phyloP scores from a whole-genome alignment of 2,888 invertebrate species.

The Scaeva pyrastri region DNA sequence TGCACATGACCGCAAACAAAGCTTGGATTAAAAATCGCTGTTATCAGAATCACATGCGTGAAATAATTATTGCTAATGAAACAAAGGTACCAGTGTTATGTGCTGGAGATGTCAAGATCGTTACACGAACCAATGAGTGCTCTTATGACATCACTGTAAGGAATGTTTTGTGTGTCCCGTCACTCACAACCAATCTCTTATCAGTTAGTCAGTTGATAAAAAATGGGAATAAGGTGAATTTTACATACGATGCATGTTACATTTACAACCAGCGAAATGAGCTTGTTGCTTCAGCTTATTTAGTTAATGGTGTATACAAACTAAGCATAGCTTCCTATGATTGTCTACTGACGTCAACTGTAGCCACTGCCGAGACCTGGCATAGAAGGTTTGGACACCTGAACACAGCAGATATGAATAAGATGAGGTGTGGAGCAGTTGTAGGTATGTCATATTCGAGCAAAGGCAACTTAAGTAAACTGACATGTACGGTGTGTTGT shows the following conservation, averaged over 20 bases:
- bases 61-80: slow-evolving; percentile 42
- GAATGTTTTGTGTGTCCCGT: slow-evolving; percentile 36
- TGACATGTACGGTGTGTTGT: slow-evolving; percentile 40
- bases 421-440: slow-evolving; percentile 31
- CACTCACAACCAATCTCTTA: slow-evolving; percentile 43
- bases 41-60: slow-evolving; percentile 62
- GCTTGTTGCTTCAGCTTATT: slow-evolving; percentile 29
- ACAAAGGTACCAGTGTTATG: slow-evolving; percentile 24
- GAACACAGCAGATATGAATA: no score
- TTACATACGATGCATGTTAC: slow-evolving; percentile 9
- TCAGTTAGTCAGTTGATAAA: slow-evolving; percentile 48
- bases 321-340: no score
- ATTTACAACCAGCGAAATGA: slow-evolving; percentile 9
- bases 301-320: no score
- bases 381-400: no score
- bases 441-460: slow-evolving; percentile 17
- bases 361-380: no score
- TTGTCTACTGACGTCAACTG: no score
- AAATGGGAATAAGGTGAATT: slow-evolving; percentile 30
- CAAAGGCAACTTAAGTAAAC: slow-evolving; percentile 16
- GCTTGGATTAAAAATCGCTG: slow-evolving; percentile 45
- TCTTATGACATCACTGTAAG: slow-evolving; percentile 18
- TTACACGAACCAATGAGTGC: neutral
- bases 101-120: slow-evolving; percentile 37
- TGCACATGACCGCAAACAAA: no score